Conservation (phyloP, 2,113 vertebrate species). For the Gobiocypris rarus region DNA sequence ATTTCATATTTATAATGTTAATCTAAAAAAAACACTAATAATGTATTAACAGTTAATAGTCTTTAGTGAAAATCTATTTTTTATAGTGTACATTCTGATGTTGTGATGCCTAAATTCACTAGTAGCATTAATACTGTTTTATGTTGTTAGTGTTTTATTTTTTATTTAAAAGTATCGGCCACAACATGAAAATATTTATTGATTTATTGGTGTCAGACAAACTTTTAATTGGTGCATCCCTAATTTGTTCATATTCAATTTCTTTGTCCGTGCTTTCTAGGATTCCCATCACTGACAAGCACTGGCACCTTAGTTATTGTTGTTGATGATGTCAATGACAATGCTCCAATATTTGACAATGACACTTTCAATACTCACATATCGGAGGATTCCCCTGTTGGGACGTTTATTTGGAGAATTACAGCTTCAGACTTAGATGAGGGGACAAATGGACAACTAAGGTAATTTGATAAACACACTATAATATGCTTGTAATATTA, state of each 20-base stretch:
- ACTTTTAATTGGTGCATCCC: neutral
- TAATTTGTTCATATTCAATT: neutral
- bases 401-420: slow-evolving; percentile 70
- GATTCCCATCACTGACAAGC: slow-evolving; percentile 71
- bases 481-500: neutral
- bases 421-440: slow-evolving; percentile 72
- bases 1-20: too few relatives aligned
- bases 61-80: neutral
- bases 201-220: neutral
- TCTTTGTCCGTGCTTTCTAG: slow-evolving; percentile 61
- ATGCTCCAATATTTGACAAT: slow-evolving; percentile 69
- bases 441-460: slow-evolving; percentile 69
- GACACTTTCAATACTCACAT: slow-evolving; percentile 67
- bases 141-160: neutral
- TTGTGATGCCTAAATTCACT: neutral
- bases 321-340: slow-evolving; percentile 79
- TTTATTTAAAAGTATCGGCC: neutral
- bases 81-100: neutral
- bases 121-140: neutral
- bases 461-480: slow-evolving; percentile 59
- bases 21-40: too few relatives aligned
- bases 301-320: slow-evolving; percentile 69
- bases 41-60: too few relatives aligned
- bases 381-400: slow-evolving; percentile 69
- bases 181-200: neutral